Percentiles rank a stretch among this genome's conserved stretches.
Evolutionary conservation across 1,140 invertebrate species (phyloP).

Genomic region (Bilobella aurantiaca): DNA sequence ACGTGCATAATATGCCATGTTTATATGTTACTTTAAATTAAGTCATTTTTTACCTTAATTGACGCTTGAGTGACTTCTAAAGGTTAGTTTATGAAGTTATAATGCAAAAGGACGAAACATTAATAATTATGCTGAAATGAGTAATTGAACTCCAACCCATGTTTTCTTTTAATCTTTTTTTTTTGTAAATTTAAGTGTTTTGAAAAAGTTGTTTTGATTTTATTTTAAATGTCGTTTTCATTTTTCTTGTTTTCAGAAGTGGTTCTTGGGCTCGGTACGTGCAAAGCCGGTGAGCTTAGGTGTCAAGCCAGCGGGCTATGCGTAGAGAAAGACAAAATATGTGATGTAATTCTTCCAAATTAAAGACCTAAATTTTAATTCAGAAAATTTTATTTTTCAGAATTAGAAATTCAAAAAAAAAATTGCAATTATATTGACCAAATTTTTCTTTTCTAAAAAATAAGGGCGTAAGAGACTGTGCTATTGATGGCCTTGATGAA

Average conservation of each 20-base stretch:
- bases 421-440: no score
- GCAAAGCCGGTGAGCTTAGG: slow-evolving; percentile 25
- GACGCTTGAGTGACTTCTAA: no score
- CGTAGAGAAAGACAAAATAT: slow-evolving; percentile 24
- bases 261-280: slow-evolving; percentile 16
- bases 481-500: slow-evolving; percentile 27
- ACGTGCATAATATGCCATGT: neutral
- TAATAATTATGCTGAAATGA: no score
- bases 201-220: neutral
- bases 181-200: no score
- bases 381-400: neutral
- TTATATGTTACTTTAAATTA: neutral
- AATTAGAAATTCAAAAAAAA: neutral
- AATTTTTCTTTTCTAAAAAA: neutral
- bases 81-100: no score
- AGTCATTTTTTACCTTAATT: neutral
- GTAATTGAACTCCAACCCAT: no score
- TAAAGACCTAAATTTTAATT: neutral
- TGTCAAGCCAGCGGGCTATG: slow-evolving; percentile 27
- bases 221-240: neutral
- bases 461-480: slow-evolving; percentile 19
- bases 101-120: no score
- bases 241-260: neutral
- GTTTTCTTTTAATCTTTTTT: no score
- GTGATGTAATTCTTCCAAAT: slow-evolving; percentile 17